Percentiles rank a stretch among this genome's conserved stretches.
phyloP scores from a whole-genome alignment of 2,113 vertebrate genomes.

The Podarcis cretensis region DNA sequence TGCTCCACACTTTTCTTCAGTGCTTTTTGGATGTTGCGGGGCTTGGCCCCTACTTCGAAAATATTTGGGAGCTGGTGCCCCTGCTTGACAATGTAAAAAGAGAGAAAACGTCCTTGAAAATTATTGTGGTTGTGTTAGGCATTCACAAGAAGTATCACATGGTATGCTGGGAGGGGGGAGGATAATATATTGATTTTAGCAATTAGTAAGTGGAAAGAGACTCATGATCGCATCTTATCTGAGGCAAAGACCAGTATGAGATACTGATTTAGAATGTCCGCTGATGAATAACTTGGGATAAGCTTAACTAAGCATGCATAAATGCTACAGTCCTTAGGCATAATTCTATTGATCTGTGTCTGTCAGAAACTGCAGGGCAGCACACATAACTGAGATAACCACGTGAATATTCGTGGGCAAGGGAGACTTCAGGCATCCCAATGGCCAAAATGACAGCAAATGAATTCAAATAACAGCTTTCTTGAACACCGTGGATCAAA shows the following conservation, averaged over 20 bases:
- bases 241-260: neutral
- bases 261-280: neutral
- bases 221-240: too few species aligned
- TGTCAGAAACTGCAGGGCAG: conserved; percentile 17
- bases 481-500: neutral
- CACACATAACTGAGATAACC: neutral
- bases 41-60: too few species aligned
- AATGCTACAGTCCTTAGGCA: neutral
- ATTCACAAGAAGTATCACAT: neutral
- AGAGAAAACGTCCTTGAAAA: neutral
- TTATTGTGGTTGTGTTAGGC: neutral
- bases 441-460: conserved; percentile 30
- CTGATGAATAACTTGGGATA: neutral
- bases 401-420: conserved; percentile 10
- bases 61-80: too few species aligned
- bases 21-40: too few species aligned
- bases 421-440: conserved; percentile 29
- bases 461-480: conserved; percentile 28
- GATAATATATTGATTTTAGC: neutral
- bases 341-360: neutral
- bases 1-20: too few species aligned
- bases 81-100: neutral
- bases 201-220: neutral
- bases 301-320: neutral
- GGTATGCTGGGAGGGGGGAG: too few species aligned